Base-by-base conservation (phyloP, 2,797 vertebrate genomes). In the Erpetoichthys calabaricus region DNA sequence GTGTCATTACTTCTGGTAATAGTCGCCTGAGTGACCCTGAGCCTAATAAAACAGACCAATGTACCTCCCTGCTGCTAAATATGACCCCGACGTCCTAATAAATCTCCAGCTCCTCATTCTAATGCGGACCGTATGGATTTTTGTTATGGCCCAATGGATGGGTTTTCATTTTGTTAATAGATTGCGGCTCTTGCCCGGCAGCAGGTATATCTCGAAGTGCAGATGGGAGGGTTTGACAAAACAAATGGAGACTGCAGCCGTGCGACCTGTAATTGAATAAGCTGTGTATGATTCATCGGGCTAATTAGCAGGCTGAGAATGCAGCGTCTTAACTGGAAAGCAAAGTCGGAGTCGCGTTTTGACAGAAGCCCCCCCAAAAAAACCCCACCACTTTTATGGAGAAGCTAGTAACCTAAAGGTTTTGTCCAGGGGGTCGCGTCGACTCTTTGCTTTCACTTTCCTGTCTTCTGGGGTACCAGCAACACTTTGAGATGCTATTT, bases 231-330 rank as follows among this genome's bases (percentile, higher is more conserved):
- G 73, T 67, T 58, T 49, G 9, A 55, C 3, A 43, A 25, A 56
- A 53, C 41, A 60, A 62, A 59, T 56, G 53, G 9, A 42, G 60
- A 66, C 25, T 25, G 25, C 8, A 59, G 64, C 55, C 58, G 57
- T 57, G 61, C 68, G 60, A 62, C 58, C 43, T 54, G 71, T 77
- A 68, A 64, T 66, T 46, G 66, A 65, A 64, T 64, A 64, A 70
- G 66, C 73, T 61, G 75, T 74, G 62, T 66, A 60, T 67, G 70
- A 82, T 78, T 78, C 74, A 80, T 82, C 72, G 70, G 70, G 65
- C 72, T 77, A 81, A 81, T 81, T 75, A 74, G 74, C 77, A 76
- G 70, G 73, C 75, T 67, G 70, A 70, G 74, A 71, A 56, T 55
- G 69, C 71, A 79, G 70, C 70, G 60, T 73, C 74, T 71, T 66